Conservation (phyloP, 2,888 invertebrate species). For the Mesochorus sp. region DNA sequence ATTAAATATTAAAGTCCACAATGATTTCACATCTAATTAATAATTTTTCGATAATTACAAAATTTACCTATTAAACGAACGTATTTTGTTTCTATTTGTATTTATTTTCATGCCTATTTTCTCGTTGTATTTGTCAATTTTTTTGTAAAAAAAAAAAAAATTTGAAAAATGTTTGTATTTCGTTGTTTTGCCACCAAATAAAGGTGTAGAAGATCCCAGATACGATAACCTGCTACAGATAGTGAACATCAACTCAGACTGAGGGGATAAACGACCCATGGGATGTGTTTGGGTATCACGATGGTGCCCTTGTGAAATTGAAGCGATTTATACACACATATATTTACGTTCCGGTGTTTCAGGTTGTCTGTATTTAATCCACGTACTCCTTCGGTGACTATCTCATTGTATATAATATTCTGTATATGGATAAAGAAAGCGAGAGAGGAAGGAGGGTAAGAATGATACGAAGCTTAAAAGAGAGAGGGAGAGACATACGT, state of each 20-base stretch:
- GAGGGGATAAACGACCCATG: neutral
- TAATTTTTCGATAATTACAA: too few species aligned
- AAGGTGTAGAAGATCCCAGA: neutral
- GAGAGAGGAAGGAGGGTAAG: neutral
- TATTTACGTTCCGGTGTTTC: neutral
- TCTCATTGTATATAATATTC: conserved; percentile 18
- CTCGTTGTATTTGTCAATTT: too few species aligned
- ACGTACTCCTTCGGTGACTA: conserved; percentile 14
- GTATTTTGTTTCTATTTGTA: too few species aligned
- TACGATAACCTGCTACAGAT: neutral
- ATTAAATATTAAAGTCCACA: too few species aligned
- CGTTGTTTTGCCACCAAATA: neutral
- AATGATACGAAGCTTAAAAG: neutral
- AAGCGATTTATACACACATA: neutral
- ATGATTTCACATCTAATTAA: too few species aligned
- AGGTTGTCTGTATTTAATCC: conserved; percentile 19
- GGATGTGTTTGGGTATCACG: neutral
- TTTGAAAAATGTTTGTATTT: neutral
- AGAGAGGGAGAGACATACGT: too few species aligned
- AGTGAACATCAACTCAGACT: neutral
- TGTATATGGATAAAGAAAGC: neutral
- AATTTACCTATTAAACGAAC: too few species aligned
- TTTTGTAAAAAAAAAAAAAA: neutral
- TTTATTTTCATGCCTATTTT: too few species aligned
- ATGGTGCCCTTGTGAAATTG: neutral